These are phyloP conservation scores for Sinopyrophorus schimmeli DNA, from an alignment of 2,888 invertebrate species.

Conservation along the genomic window DNA sequence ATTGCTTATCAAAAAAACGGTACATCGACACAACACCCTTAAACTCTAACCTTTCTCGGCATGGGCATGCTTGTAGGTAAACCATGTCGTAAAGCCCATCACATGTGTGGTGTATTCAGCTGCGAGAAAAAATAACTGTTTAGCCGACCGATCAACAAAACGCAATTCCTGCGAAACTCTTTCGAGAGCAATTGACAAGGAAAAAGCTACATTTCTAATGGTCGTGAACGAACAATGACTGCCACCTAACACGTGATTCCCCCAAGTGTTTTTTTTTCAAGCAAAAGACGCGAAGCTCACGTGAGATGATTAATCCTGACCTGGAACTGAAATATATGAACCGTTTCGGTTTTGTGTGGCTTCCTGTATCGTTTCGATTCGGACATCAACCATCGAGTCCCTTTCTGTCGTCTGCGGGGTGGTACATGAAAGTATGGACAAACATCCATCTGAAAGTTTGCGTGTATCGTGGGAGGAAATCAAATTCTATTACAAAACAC, in stretches of 20 bases:
- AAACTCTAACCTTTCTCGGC: slow-evolving; percentile 58
- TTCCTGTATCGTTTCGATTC: slow-evolving; percentile 37
- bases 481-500: background rate
- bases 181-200: background rate
- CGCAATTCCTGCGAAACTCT: too few relatives aligned
- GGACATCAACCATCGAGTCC: slow-evolving; percentile 17
- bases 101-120: slow-evolving; percentile 52
- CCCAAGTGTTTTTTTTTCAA: too few relatives aligned
- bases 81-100: slow-evolving; percentile 61
- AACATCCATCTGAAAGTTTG: slow-evolving; percentile 43
- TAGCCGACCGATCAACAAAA: slow-evolving; percentile 39
- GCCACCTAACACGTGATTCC: too few relatives aligned
- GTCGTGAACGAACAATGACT: too few relatives aligned
- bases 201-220: too few relatives aligned
- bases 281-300: slow-evolving; percentile 8
- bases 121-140: slow-evolving; percentile 44
- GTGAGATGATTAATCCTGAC: slow-evolving; percentile 51
- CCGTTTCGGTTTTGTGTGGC: slow-evolving; percentile 59
- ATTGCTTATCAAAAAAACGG: slow-evolving; percentile 9
- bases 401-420: slow-evolving; percentile 20
- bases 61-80: slow-evolving; percentile 58
- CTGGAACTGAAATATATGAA: slow-evolving; percentile 62
- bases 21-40: slow-evolving; percentile 22
- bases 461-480: background rate
- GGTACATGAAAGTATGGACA: slow-evolving; percentile 36